Conservation (phyloP, 2,888 invertebrate genomes). For the Drosophila recens region DNA sequence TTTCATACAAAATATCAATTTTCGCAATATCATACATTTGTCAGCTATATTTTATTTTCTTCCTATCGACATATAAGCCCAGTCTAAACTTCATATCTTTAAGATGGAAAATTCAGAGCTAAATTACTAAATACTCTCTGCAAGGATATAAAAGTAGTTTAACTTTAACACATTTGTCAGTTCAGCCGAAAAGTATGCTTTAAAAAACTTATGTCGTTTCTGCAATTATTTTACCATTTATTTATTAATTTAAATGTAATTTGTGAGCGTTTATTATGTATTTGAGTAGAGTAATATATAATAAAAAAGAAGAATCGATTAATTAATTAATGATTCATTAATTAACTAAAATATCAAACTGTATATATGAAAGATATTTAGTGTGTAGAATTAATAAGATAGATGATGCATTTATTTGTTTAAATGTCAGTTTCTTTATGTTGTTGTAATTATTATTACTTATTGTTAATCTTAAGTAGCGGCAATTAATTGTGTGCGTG, state of each 20-base stretch:
- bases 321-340: slow-evolving; percentile 38
- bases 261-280: slow-evolving; percentile 13
- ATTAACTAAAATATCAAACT: slow-evolving; percentile 35
- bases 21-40: too few relatives aligned
- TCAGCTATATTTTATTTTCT: too few relatives aligned
- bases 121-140: neutral
- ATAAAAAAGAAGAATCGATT: slow-evolving; percentile 15
- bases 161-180: neutral
- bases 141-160: neutral
- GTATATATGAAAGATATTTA: slow-evolving; percentile 37
- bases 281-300: neutral
- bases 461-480: slow-evolving; percentile 75
- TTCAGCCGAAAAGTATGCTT: slow-evolving; percentile 35
- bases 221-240: neutral
- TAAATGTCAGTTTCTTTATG: slow-evolving; percentile 7
- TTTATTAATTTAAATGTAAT: neutral
- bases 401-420: slow-evolving; percentile 21
- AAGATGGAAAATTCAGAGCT: too few relatives aligned
- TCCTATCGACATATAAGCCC: too few relatives aligned
- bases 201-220: neutral
- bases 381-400: slow-evolving; percentile 1
- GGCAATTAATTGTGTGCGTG: slow-evolving; percentile 77
- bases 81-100: too few relatives aligned
- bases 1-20: too few relatives aligned
- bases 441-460: slow-evolving; percentile 38